Conservation (phyloP, 2,888 invertebrate species). For the Aspidiotus rigidus region DNA sequence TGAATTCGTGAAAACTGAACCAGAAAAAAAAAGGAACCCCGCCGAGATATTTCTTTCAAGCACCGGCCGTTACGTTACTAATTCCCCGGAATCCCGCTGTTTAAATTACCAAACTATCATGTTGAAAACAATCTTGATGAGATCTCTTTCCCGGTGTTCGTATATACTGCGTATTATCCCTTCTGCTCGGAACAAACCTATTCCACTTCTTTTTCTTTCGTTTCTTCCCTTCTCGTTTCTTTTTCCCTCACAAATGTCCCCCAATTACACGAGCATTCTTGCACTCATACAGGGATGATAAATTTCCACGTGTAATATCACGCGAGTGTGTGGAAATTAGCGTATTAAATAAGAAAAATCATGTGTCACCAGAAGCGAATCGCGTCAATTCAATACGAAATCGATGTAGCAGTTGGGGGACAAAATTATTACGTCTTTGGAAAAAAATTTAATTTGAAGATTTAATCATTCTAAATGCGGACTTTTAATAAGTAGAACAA, state of each 20-base stretch:
- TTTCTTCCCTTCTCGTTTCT: neutral
- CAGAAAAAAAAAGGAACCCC: constrained; percentile 26
- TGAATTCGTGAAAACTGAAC: constrained; percentile 23
- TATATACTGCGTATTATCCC: neutral
- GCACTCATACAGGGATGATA: neutral
- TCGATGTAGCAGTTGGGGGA: too few species aligned
- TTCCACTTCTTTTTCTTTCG: neutral
- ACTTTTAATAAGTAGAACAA: neutral
- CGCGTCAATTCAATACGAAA: too few species aligned
- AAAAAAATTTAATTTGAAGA: too few species aligned
- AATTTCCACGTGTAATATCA: too few species aligned
- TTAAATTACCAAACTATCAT: constrained; percentile 25
- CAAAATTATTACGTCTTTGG: too few species aligned
- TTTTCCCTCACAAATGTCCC: neutral
- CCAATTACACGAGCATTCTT: constrained; percentile 6
- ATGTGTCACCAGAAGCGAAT: too few species aligned
- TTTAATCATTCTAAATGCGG: neutral
- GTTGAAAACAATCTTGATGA: constrained; percentile 25
- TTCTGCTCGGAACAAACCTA: neutral
- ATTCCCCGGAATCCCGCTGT: constrained; percentile 31
- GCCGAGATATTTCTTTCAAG: constrained; percentile 27
- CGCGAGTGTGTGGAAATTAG: too few species aligned
- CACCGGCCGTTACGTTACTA: constrained; percentile 32
- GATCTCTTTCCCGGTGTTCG: neutral
- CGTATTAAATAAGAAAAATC: too few species aligned